Percentiles rank a stretch among this genome's conserved stretches.
Conservation (phyloP, 2,113 vertebrate species). For the Sisor rabdophorus region DNA sequence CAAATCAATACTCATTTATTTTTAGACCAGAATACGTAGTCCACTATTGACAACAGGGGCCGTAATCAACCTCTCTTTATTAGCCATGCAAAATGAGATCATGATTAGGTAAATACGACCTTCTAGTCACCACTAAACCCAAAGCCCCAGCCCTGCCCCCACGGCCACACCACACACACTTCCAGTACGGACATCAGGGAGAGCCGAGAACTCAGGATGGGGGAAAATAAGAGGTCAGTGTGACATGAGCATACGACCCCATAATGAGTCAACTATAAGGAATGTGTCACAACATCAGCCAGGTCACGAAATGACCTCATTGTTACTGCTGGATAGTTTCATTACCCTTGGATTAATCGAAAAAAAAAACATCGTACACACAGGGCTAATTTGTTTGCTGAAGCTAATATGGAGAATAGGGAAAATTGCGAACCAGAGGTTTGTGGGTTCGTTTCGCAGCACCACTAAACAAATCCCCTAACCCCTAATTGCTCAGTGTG, state of each 20-base stretch:
- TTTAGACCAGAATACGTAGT: neutral
- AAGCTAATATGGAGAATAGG: neutral
- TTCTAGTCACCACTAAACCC: neutral
- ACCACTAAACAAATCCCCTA: too few relatives aligned
- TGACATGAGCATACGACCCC: slow-evolving; percentile 15
- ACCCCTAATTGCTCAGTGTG: too few relatives aligned
- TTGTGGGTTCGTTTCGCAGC: too few relatives aligned
- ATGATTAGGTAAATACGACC: slow-evolving; percentile 4
- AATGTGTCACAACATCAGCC: slow-evolving; percentile 27
- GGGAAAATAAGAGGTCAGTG: neutral
- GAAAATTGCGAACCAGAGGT: too few relatives aligned
- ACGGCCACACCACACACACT: neutral
- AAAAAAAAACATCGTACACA: neutral
- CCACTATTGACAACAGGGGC: neutral
- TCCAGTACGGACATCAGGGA: neutral
- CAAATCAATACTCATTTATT: slow-evolving; percentile 34
- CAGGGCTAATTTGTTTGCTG: neutral
- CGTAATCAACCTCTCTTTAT: neutral
- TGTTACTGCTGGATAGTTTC: slow-evolving; percentile 14
- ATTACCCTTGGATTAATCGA: slow-evolving; percentile 17
- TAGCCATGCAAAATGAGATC: slow-evolving; percentile 2
- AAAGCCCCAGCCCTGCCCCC: neutral
- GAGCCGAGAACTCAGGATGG: neutral
- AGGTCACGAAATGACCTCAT: slow-evolving; percentile 27
- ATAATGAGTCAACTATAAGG: slow-evolving; percentile 16